Evolutionary conservation across 2,113 vertebrate species (phyloP).

Genomic region (Bos javanicus): DNA sequence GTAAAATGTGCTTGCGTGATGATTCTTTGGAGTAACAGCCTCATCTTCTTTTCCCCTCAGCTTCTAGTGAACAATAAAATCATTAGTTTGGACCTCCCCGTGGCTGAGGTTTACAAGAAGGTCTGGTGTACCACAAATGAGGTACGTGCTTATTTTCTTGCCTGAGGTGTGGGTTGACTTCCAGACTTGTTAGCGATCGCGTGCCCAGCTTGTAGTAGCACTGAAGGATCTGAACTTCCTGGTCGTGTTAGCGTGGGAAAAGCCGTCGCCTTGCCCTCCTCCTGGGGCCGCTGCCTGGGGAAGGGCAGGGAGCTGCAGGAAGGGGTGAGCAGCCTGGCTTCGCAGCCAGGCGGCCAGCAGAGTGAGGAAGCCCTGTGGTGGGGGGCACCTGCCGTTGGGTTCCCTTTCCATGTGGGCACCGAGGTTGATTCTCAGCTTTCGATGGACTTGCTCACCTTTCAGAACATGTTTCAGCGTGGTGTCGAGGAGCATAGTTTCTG

Average conservation of each 20-base stretch:
- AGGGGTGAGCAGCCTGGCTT: background rate
- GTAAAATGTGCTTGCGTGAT: background rate
- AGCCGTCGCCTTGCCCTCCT: background rate
- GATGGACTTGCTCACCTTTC: background rate
- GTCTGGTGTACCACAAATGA: slow-evolving; percentile 99
- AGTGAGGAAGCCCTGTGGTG: background rate
- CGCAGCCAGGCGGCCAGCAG: background rate
- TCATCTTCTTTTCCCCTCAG: slow-evolving; percentile 75
- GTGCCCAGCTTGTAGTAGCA: no score
- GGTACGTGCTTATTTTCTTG: slow-evolving; percentile 77
- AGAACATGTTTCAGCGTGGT: background rate
- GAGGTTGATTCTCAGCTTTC: background rate
- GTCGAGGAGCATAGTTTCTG: background rate
- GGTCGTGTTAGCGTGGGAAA: no score
- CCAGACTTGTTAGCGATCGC: background rate
- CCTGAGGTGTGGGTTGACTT: background rate
- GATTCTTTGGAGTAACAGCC: background rate
- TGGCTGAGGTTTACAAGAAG: slow-evolving; percentile 98
- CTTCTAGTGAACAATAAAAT: slow-evolving; percentile 99
- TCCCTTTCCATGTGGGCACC: rapidly evolving
- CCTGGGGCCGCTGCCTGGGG: background rate
- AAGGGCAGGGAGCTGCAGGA: background rate
- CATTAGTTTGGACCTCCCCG: slow-evolving; percentile 96
- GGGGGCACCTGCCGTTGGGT: background rate
- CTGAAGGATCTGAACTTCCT: background rate